Base-by-base conservation (phyloP, 92 coral and sea anemone species). In the Diadumene lineata region DNA sequence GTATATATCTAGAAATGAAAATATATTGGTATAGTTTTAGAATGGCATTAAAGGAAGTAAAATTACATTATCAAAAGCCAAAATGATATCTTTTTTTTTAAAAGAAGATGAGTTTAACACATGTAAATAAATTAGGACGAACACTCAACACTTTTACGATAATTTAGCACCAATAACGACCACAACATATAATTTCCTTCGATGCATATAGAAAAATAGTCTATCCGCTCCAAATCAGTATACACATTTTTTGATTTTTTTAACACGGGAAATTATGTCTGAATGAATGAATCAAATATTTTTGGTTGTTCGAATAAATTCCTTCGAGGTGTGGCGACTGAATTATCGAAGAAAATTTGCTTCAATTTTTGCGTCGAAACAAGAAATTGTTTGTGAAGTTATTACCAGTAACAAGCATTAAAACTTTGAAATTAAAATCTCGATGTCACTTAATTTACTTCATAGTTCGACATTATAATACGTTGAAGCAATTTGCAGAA, bases 271-370 rank as follows among this genome's bases (percentile, higher is more conserved):
- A 10, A 25, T 58, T 23, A 58, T 22, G n/a, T 58, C 31, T 7
- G 11, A 17, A 58, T 11, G 26, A 10, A 6, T 58, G 31, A 58
- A 62, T 26, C 17, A 62, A 62, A 31, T 62, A 31, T 62, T 29
- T 29, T 15, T 38, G 48, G 48, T 38, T 38, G 6, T 6, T 38
- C 60, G 60, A 53, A 23, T 53, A 16, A 53, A 15, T 53, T 58
- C 31, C 26, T 58, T 26, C 43, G 68, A 62, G 68, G 68, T 62
- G 68, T 62, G 68, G 68, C 68, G 68, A 3, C 21, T 1, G 18
- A 62, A 58, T 23, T 1, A 6, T 10, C 7, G 1, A 38, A 28
- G 11, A 1, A 62, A 62, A 62, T 23, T 62, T 8, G 15, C 43
- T 62, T 30, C 38, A 11, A 29, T 2, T 62, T n/a, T 62, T 22